Evolutionary conservation across 1,140 invertebrate species (phyloP), one percentile per base, ranked within the genome.

Genomic region (Plutomurus gul): DNA sequence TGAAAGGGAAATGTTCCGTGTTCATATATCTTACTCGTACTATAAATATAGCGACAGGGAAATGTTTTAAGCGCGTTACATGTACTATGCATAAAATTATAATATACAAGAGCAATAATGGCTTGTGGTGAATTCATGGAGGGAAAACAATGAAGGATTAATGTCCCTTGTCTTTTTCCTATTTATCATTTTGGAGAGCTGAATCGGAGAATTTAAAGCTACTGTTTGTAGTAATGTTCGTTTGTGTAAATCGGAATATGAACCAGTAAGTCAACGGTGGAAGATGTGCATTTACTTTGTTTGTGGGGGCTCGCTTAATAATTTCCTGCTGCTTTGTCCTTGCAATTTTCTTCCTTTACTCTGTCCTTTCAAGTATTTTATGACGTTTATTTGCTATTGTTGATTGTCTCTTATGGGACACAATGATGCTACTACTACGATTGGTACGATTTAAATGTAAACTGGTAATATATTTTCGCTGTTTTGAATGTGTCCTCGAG

Each of bases 111-210:
- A 33, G 27, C 18, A 25, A 36, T 65, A 65, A 65, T 65, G 56
- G 56, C 22, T 65, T 65, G 56, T 65, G 56, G 56, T 65, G 36
- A 36, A 65, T 65, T 65, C 56, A 65, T 36, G 56, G 56, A 65
- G 36, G 56, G 56, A 65, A 65, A 65, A 65, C 56, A 65, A 65
- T 65, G 56, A 65, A 65, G 56, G 56, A 65, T 65, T 65, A 65
- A 65, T 65, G 56, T 65, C 25, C 56, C 56, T 65, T 65, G 56
- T 65, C 56, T 65, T 65, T 65, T 65, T 65, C 56, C 56, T 65
- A 65, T 65, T 65, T 65, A 65, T 65, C 27, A 65, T 65, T 65
- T 65, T 30, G 27, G 56, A 65, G 30, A 18, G 27, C 25, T 25
- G 25, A 51, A 60, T 10, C n/a, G 22, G 51, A 60, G n/a, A n/a